Evolutionary conservation across 2,888 invertebrate species (phyloP).

Genomic region (Xestia c-nigrum): DNA sequence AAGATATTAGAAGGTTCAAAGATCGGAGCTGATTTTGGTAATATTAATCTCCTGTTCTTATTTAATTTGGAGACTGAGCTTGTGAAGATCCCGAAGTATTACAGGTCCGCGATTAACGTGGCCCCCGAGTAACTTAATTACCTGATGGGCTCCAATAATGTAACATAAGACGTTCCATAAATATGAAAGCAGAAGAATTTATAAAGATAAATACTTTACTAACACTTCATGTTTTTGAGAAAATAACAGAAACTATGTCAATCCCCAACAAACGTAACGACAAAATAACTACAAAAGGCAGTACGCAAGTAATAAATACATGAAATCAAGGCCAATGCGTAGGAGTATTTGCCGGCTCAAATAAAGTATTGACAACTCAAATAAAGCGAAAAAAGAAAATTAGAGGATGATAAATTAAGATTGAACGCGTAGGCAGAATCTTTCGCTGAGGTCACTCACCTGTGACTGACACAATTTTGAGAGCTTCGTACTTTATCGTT

Average conservation of each 20-base stretch:
- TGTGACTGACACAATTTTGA: conserved; percentile 28
- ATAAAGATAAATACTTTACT: neutral
- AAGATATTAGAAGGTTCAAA: neutral
- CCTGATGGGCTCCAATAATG: neutral
- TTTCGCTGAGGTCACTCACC: conserved; percentile 40
- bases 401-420: conserved; percentile 34
- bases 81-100: neutral
- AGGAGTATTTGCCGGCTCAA: conserved; percentile 33
- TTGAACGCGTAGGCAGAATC: conserved; percentile 16
- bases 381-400: conserved; percentile 46
- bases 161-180: neutral
- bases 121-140: neutral
- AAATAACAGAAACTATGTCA: neutral
- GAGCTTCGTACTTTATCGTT: conserved; percentile 32
- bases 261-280: conserved; percentile 1
- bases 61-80: neutral
- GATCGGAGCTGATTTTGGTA: neutral
- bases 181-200: neutral
- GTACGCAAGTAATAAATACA: conserved; percentile 18
- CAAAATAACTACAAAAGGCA: conserved; percentile 19
- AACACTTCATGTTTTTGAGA: neutral
- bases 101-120: neutral
- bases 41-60: neutral
- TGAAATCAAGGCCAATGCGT: conserved; percentile 23
- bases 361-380: conserved; percentile 43